Evolutionary conservation across 2,888 invertebrate species (phyloP), one percentile per base, ranked within the genome.

Genomic region (Cordilura impudica): DNA sequence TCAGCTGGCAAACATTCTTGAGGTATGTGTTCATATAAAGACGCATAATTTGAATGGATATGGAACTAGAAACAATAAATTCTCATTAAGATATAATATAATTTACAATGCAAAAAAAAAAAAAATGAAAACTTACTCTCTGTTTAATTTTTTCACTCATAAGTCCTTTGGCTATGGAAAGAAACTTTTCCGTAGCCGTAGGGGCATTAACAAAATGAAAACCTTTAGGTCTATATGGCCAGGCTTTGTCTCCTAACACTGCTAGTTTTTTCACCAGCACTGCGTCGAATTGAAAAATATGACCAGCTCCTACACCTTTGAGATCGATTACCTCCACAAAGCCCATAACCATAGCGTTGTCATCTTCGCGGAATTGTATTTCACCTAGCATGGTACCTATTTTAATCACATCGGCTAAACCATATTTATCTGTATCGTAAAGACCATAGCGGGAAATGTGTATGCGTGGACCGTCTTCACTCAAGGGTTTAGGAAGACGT

Each of bases 131-230:
- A 87, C 91, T 90, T 89, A 94, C 93, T 85, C 93, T 89, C 71
- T 91, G 91, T 81, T 91, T 92, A 82, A 93, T 89, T 86, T 94
- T 94, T 47, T 93, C 92, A 74, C 91, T 92, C 87, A 94, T 89
- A 82, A 94, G 91, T 58, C 91, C 87, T 84, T 92, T 92, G 29
- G 94, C 90, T 66, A 94, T 88, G 23, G 91, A 89, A 83, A 91
- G 92, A 0, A 93, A 89, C 0, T 91, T 91, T 82, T 93, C 93
- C 70, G 93, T 92, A 5, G 92, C 91, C 5, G 91, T 26, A 0
- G 93, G 92, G 0, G 91, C 91, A 86, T 94, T 93, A 26, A 93
- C 86, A 43, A 93, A 92, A 83, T 94, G 92, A 74, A 92, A 90
- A 8, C 91, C 92, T 83, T 92, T 92, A 7, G 93, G 91, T 23